Evolutionary conservation across 2,888 invertebrate species (phyloP), one percentile per base, ranked within the genome.

Genomic region (Tipula lateralis): DNA sequence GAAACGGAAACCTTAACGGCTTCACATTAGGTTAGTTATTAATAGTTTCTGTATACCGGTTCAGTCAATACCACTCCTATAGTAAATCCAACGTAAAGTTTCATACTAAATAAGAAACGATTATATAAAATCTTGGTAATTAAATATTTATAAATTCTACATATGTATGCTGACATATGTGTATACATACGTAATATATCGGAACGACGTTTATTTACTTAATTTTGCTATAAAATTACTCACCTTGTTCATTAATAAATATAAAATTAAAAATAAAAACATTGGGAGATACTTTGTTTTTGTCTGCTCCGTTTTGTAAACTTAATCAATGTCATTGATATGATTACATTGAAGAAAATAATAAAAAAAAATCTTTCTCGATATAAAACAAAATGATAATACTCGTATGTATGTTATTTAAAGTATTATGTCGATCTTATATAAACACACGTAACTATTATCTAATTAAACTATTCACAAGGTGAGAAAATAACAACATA

Each of bases 201-300:
- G 19, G 44, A 1, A 50, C 44, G 44, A 66, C 66, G 9, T 66
- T 66, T 66, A 66, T 66, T 66, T 66, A 66, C 9, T 66, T 66
- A 66, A 66, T 24, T 19, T 66, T 24, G 24, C 66, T 24, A 66
- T 66, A 66, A 66, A 66, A 66, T 66, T 66, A 66, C 66, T 66
- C 66, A 66, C 66, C 66, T 66, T 66, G 66, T 66, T 66, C 66
- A 66, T 66, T 66, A 50, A 50, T 50, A 50, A 50, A 36, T 12
- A 50, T 50, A 50, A 50, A 44, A 12, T 44, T n/a, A 50, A 19
- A 50, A 19, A 39, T 13, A 50, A 50, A 50, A 66, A 66, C 66
- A 66, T 66, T 66, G 66, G 66, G 66, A 66, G 66, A 24, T 66
- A 66, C 66, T 66, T 66, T 66, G 19, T 24, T 24, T 66, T 66